Base-by-base conservation (phyloP, 1,140 invertebrate species). In the Ceratina calcarata region DNA sequence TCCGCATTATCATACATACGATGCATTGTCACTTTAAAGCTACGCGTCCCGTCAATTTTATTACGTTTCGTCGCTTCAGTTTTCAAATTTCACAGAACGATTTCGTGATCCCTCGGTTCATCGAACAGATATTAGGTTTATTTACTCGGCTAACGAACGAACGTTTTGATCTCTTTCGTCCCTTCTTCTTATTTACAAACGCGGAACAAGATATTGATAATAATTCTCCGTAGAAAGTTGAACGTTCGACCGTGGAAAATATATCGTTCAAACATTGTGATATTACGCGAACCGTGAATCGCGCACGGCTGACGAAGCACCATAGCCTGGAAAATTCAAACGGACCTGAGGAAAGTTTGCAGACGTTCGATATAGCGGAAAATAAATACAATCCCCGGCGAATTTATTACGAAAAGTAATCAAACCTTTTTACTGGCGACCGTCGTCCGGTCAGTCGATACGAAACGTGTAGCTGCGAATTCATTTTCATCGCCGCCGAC, bases 321-420 rank as follows among this genome's bases (percentile, higher is more conserved):
- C 60, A 24, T 4, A 65, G 13, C 37, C 10, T 32, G 37, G 49
- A 18, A 64, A 32, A 66, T 49, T 68, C 55, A 16, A 60, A 76
- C 20, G 49, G 18, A 24, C 20, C 72, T 45, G 27, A 2, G 20
- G 32, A 58, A 20, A 58, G 32, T 20, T 18, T 12, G 1, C 58
- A 32, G 15, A 49, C n/a, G 3, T 60, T 20, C 7, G 13, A n/a
- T 37, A n/a, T 15, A 49, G 18, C 7, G 18, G 0, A 51, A 60
- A 37, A 53, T 55, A 74, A 64, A 37, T 45, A 57, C 24, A 20
- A 45, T 45, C 7, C 20, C 20, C 7, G 32, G 22, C 45, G 27
- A 15, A 75, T 75, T 75, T 75, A 75, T 37, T 32, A 22, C n/a
- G n/a, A 10, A 55, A 37, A 15, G 24, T 60, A 65, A 74, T 74